phyloP scores from a whole-genome alignment of 2,888 invertebrate species.

The Caenorhabditis sp. region DNA sequence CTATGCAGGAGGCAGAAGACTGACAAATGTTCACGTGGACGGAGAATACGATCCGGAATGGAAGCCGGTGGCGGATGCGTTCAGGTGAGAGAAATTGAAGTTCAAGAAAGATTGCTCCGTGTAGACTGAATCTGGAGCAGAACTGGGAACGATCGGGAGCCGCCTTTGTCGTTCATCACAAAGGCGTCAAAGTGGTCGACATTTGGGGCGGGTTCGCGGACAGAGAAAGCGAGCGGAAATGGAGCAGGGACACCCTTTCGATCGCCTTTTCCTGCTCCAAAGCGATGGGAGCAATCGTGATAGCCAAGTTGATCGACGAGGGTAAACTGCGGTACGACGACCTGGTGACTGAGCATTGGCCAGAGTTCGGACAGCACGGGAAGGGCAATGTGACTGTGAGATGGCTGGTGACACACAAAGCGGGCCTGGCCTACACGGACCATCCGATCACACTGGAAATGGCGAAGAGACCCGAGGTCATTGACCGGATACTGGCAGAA shows the following conservation, averaged over 20 bases:
- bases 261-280: constrained; percentile 71
- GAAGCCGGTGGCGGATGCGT: constrained; percentile 25
- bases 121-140: constrained; percentile 68
- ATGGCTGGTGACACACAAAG: constrained; percentile 73
- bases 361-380: constrained; percentile 80
- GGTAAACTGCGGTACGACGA: constrained; percentile 79
- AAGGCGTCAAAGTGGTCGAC: constrained; percentile 79
- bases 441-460: constrained; percentile 76
- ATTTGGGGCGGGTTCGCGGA: constrained; percentile 81
- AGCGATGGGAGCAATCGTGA: constrained; percentile 72
- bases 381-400: constrained; percentile 80
- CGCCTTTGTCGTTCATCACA: constrained; percentile 79
- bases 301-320: constrained; percentile 79
- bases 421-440: constrained; percentile 79
- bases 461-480: constrained; percentile 74
- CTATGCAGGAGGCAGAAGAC: neutral
- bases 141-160: constrained; percentile 79
- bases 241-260: constrained; percentile 72
- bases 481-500: constrained; percentile 78
- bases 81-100: constrained; percentile 28
- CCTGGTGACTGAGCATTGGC: constrained; percentile 79
- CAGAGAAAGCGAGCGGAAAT: constrained; percentile 59
- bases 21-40: constrained; percentile 21
- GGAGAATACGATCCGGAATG: constrained; percentile 20
- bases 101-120: neutral